Base-by-base conservation (phyloP, 2,888 invertebrate genomes). In the Hyalella azteca region DNA sequence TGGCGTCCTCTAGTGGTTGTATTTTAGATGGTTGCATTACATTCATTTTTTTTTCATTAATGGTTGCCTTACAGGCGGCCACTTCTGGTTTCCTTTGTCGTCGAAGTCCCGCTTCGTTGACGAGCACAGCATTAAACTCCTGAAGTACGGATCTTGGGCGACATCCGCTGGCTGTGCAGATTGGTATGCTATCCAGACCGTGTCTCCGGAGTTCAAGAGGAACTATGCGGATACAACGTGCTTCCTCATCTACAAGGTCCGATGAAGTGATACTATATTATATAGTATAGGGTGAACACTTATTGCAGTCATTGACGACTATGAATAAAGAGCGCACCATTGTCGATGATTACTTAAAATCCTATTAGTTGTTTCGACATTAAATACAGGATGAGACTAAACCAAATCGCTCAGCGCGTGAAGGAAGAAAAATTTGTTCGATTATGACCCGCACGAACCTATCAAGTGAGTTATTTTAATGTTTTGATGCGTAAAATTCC, bases 141-240 rank as follows among this genome's bases (percentile, higher is more conserved):
- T 85, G n/a, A 85, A 84, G 73, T 84, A 80, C 49, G 82, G 81
- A 19, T 82, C 85, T 2, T 85, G 85, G 85, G 76, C 82, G 40
- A 85, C 85, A 1, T 82, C 82, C 26, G 77, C 84, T 40, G 85
- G 85, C 29, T 77, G 66, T 32, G 85, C 85, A 29, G 85, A 85
- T 77, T 85, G 80, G 80, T 85, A 85, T 49, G 59, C 77, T 50
- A 60, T 84, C 26, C 85, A 84, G 80, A 84, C 84, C 0, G 49
- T 82, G 49, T 81, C 80, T 36, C 84, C 85, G 7, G 60, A 78
- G 29, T 73, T 73, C 41, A 48, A 49, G 0, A 81, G 84, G 13
- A 60, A 84, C 78, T 82, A 77, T 41, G 76, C 81, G 9, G 73
- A 85, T 59, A 75, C 84, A 49, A 78, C 77, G 50, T 82, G 81